Evolutionary conservation across 2,888 invertebrate species (phyloP), one percentile per base, ranked within the genome.

Genomic region (Anagyrus pseudococci): DNA sequence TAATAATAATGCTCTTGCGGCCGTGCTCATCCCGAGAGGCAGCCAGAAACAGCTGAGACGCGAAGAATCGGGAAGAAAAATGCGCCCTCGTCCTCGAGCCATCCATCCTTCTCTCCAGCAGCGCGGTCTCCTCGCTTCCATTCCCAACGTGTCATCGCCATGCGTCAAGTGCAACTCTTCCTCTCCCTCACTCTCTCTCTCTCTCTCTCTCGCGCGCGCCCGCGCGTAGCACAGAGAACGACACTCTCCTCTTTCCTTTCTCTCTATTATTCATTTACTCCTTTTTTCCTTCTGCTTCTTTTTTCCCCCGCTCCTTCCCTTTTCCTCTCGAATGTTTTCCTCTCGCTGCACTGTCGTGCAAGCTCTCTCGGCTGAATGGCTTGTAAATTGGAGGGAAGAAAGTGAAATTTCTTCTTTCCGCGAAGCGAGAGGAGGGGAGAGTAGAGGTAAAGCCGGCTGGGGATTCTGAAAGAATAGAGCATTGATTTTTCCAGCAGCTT

Each of bases 101-200:
- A 10, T 25, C 52, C 25, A 46, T 46, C 22, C 25, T 22, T 22
- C 49, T 52, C 44, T 23, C 7, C 19, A 26, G 17, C 20, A 29
- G 40, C 20, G 23, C 20, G 19, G 19, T 46, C 54, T 17, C 37
- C 23, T 7, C 17, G 20, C 25, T 37, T 33, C 37, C 44, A 58
- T 55, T 63, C 58, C n/a, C 17, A 33, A 22, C 58, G 19, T 63
- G 54, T 58, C 58, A 54, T 58, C 44, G 54, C 49, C 44, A 63
- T 54, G 58, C 63, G 49, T 58, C 63, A 49, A 58, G 58, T 43
- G 43, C 58, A 63, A 41, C 57, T 46, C 50, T 22, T 2, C 37
- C 52, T 15, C 52, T 53, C 6, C 47, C 17, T 50, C 46, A 54
- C 47, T 59, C 25, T 49, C 15, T 41, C 40, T 33, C 13, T 26